Evolutionary conservation across 1,140 invertebrate genomes (phyloP), one percentile per base, ranked within the genome.

Genomic region (Neodiprion fabricii): DNA sequence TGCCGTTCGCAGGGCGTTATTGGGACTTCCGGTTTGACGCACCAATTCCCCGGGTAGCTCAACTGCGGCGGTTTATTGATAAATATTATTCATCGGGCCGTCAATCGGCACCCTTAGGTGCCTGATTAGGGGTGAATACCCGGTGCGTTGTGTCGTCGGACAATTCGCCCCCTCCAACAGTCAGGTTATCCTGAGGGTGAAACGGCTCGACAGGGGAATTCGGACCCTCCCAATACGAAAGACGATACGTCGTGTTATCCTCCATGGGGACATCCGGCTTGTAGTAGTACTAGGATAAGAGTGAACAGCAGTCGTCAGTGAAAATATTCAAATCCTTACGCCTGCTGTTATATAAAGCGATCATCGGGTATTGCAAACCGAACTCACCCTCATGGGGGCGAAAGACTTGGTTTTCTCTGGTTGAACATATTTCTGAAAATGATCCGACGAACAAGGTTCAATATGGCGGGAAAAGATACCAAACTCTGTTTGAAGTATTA

Each of bases 211-310:
- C 73, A 9, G 9, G 67, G 69, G 66, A 73, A 71, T 81, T 84
- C 7, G 88, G 86, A 4, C 82, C 87, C 8, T 87, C 87, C 79
- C 90, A 89, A 76, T 90, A 92, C 0, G 91, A 92, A 7, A 91
- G 87, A 49, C 85, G 86, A 72, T 92, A 92, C 0, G 91, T 91
- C 4, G 91, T 92, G 12, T 88, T 79, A 40, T 90, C 87, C 10
- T 91, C 90, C 80, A 92, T 80, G 10, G 89, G 89, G 12, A 87
- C 77, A n/a, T 84, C 82, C 0, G 90, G 87, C 76, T 89, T 89
- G 76, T 85, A 82, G 70, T 90, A 91, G 76, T 88, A 88, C 61
- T 90, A 76, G 1, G 84, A 74, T 40, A 2, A 40, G 28, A 40
- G 0, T 89, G 90, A 75, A 40, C 28, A 5, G 28, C 28, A 40